Evolutionary conservation across 2,797 vertebrate genomes (phyloP), one percentile per base, ranked within the genome.

Genomic region (Chloroceryle inda): DNA sequence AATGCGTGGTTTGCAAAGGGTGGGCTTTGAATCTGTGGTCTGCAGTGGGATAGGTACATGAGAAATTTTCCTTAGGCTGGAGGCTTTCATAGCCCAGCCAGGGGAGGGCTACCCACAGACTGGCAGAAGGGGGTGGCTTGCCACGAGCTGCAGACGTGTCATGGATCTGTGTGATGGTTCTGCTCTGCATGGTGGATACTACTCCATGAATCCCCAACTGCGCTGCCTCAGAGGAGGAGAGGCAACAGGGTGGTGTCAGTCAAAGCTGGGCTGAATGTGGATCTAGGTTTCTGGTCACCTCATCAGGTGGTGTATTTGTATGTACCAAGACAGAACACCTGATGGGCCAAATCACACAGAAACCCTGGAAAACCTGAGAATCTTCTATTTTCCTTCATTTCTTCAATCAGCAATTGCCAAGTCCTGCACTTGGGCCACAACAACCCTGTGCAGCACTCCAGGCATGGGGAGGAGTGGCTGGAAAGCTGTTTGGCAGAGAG

Each of bases 1-100:
- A 50, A 29, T 0, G 0, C 0, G 1, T 68, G 85, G 53, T 50
- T 50, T 52, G 24, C 77, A 47, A 29, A 80, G 58, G 29, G 53
- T 42, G 33, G 81, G 23, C n/a, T 74, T 83, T 55, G 52, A 47
- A 19, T 53, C 42, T 55, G 53, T 24, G 40, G 49, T 59, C 68
- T 89, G 85, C 23, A 5, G 29, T 26, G 59, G 3, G 6, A 31
- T 17, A 17, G 44, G 8, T 16, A 11, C 9, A 47, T n/a, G 82
- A 53, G 19, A 23, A 6, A 3, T 62, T 84, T 91, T 44, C 35
- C 29, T 66, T 50, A 15, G 37, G 17, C 29, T 68, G 68, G 45
- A 67, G 72, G 53, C 18, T 89, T 62, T 77, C 3, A 1, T 35
- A 55, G 55, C 35, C 37, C 33, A 7, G 18, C 1, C 1, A 52